Base-by-base conservation (phyloP, 2,888 invertebrate genomes). In the Rhamphomyia laevipes region DNA sequence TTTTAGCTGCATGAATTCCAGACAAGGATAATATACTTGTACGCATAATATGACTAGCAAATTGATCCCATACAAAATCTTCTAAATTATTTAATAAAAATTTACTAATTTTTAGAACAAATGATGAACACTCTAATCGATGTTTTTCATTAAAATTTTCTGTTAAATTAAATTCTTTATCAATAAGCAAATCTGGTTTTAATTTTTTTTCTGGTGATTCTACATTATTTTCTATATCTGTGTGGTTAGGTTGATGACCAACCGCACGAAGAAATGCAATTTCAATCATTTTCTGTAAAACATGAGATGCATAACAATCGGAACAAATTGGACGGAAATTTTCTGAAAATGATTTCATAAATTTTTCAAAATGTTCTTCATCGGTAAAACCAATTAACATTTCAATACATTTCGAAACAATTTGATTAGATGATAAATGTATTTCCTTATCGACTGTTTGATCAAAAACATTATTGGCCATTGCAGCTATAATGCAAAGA, bases 81-180 rank as follows among this genome's bases (percentile, higher is more conserved):
- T 90, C 90, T 50, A 88, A 71, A 71, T 91, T 91, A 65, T 91
- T 91, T 1, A 88, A 66, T 18, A 83, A 73, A 66, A 85, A 91
- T 70, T 80, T 84, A 51, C 82, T 77, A 4, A 85, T 72, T 66
- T 84, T 86, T 13, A 83, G 54, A 2, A 84, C 77, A 63, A 84
- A 85, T 12, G 77, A 71, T 3, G 76, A 72, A 56, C 82, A 86
- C 42, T 70, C 73, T 31, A 72, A 60, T n/a, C 74, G 62, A 52
- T 80, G 80, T 3, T 72, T 70, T 6, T 69, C 59, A 2, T 63
- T 61, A 43, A 75, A 77, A 49, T 71, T 64, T 0, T 59, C 55
- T 17, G 57, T 58, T 18, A 62, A 48, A 54, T 66, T 67, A 55
- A 65, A 70, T 9, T 61, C 57, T 31, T 66, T 62, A 41, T 68